phyloP scores from a whole-genome alignment of 2,888 invertebrate genomes.

The Caenorhabditis wallacei region DNA sequence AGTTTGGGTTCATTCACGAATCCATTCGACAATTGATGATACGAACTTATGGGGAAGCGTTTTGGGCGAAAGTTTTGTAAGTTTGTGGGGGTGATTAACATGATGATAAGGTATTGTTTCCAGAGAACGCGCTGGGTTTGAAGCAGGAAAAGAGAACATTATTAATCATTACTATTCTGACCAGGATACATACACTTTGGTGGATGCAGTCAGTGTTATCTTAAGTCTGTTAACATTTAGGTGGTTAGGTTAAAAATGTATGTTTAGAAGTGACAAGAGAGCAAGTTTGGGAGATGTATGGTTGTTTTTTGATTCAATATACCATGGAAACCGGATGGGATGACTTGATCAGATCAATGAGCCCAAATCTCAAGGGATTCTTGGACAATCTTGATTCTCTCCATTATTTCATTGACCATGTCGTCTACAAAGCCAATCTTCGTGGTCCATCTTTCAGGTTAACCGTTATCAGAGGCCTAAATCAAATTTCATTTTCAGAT shows the following conservation, averaged over 20 bases:
- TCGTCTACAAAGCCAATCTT: constrained; percentile 82
- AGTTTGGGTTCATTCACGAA: constrained; percentile 83
- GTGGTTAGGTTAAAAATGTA: background rate
- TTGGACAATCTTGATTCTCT: constrained; percentile 97
- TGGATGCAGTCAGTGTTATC: constrained; percentile 79
- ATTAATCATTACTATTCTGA: constrained; percentile 82
- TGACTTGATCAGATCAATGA: constrained; percentile 80
- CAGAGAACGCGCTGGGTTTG: constrained; percentile 79
- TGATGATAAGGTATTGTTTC: background rate
- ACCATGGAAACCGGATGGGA: constrained; percentile 83
- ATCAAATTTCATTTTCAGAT: constrained; percentile 84
- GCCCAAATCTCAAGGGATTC: constrained; percentile 87
- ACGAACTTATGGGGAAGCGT: constrained; percentile 81
- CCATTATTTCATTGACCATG: constrained; percentile 86
- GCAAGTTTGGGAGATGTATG: constrained; percentile 82
- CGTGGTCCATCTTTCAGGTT: constrained; percentile 85
- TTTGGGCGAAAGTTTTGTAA: constrained; percentile 80
- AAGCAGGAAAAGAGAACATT: constrained; percentile 82
- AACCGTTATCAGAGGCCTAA: background rate
- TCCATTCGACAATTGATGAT: constrained; percentile 79
- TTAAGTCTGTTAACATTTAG: constrained; percentile 69
- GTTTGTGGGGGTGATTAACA: constrained; percentile 24
- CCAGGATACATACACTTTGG: constrained; percentile 79
- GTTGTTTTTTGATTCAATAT: constrained; percentile 81
- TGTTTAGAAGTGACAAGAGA: constrained; percentile 79